These are phyloP conservation scores for Drosophila flavopinicola DNA, from an alignment of 2,888 invertebrate species.

Conservation along the genomic window DNA sequence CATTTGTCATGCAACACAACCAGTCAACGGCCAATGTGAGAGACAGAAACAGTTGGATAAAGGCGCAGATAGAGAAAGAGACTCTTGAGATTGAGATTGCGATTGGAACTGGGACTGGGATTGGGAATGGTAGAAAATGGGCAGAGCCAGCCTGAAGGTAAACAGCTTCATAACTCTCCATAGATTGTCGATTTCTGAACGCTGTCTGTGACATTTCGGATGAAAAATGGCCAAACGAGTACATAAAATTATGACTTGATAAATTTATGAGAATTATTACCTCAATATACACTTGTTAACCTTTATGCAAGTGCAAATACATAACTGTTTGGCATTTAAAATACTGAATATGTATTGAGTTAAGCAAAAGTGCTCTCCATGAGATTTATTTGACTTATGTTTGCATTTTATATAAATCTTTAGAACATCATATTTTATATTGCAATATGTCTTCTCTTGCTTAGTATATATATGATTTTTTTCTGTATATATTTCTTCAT, in stretches of 20 bases:
- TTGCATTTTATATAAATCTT: too few species aligned
- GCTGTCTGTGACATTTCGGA: slow-evolving; percentile 50
- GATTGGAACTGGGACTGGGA: too few species aligned
- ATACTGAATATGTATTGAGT: neutral
- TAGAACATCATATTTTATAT: too few species aligned
- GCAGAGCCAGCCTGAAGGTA: slow-evolving; percentile 45
- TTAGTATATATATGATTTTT: too few species aligned
- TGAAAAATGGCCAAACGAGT: slow-evolving; percentile 52
- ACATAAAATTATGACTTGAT: slow-evolving; percentile 49
- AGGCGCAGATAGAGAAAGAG: neutral
- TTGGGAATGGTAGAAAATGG: too few species aligned
- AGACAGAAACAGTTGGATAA: slow-evolving; percentile 11
- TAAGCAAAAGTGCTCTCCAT: too few species aligned
- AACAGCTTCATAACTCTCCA: slow-evolving; percentile 61
- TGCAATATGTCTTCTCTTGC: too few species aligned
- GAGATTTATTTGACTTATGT: too few species aligned
- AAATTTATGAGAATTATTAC: slow-evolving; percentile 43
- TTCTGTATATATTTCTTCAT: too few species aligned
- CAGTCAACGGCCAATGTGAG: slow-evolving; percentile 9
- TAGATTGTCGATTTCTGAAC: slow-evolving; percentile 57
- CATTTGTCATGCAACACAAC: slow-evolving; percentile 67
- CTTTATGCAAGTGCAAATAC: slow-evolving; percentile 2
- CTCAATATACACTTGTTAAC: neutral
- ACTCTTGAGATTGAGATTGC: slow-evolving; percentile 8
- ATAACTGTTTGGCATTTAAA: neutral